Conservation (phyloP, 2,113 vertebrate species). For the Ploceus nigricollis region DNA sequence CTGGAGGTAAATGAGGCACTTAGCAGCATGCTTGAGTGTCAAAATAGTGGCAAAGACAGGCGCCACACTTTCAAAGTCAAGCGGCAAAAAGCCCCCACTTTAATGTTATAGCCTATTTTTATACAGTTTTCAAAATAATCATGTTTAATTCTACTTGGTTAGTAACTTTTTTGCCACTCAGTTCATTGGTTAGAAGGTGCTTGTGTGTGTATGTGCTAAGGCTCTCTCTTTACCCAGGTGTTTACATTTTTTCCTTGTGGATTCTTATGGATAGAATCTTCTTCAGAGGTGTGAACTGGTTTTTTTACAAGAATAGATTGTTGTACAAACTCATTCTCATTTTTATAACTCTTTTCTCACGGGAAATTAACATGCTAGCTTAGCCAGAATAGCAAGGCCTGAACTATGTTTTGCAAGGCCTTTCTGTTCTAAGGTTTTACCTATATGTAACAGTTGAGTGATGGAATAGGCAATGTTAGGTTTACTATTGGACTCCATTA, state of each 20-base stretch:
- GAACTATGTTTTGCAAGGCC: background rate
- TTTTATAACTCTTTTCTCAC: background rate
- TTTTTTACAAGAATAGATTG: background rate
- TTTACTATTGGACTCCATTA: background rate
- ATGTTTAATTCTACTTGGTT: background rate
- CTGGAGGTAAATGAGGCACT: background rate
- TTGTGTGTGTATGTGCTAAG: background rate
- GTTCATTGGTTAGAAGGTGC: background rate
- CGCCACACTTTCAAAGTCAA: background rate
- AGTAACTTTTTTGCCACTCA: background rate
- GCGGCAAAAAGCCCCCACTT: background rate
- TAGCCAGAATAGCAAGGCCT: background rate
- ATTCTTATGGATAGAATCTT: background rate
- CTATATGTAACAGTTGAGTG: background rate
- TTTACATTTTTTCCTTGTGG: background rate
- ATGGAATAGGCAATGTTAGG: background rate
- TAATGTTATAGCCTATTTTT: background rate
- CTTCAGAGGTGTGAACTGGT: background rate
- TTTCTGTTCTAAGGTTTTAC: background rate
- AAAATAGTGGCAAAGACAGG: background rate
- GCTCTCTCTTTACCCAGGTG: background rate
- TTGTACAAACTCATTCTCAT: background rate
- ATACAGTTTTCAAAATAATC: background rate
- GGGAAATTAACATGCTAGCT: background rate
- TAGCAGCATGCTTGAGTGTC: too few relatives aligned